Base-by-base conservation (phyloP, 2,797 vertebrate genomes). In the Gobio occitaniae region DNA sequence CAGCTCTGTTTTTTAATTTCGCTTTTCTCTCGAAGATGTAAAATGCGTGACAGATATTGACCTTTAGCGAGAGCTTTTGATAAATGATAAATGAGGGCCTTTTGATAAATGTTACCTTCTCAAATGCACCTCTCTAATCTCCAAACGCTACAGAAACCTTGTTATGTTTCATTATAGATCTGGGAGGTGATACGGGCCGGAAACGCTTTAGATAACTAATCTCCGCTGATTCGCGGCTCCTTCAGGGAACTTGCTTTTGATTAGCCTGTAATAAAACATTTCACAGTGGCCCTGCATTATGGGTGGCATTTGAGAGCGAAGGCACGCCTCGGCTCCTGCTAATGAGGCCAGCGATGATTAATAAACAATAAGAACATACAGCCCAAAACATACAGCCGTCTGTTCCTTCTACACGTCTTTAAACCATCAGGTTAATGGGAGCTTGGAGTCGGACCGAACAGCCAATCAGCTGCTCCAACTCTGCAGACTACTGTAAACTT, bases 41-140 rank as follows among this genome's bases (percentile, higher is more conserved):
- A 81, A 85, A 84, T n/a, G 88, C 84, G 56, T 88, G 86, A 90
- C 86, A 87, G 83, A 88, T 88, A 88, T 89, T 90, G 88, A 90
- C 90, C 91, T 91, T 92, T 90, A 78, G 74, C 69, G 59, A 90
- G 82, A 84, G 89, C 84, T 85, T 85, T 82, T 84, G 75, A 84
- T 84, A 71, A 84, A 84, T 78, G 68, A 84, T 88, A 87, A 90
- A 90, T 89, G 90, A 88, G 81, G 82, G 72, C 85, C 86, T 87
- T 85, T 86, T 86, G 88, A 90, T 88, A 85, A 91, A 89, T 87
- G 90, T 87, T 91, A 88, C 89, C 89, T 89, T 91, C 85, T 90
- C 80, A 88, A 86, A 89, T 84, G 82, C 72, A 87, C 71, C 75
- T 85, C 84, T 87, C 86, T 89, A 90, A 90, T 91, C 86, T 89